Conservation (phyloP, 92 coral and sea anemone genomes). For the Siderastrea radians region DNA sequence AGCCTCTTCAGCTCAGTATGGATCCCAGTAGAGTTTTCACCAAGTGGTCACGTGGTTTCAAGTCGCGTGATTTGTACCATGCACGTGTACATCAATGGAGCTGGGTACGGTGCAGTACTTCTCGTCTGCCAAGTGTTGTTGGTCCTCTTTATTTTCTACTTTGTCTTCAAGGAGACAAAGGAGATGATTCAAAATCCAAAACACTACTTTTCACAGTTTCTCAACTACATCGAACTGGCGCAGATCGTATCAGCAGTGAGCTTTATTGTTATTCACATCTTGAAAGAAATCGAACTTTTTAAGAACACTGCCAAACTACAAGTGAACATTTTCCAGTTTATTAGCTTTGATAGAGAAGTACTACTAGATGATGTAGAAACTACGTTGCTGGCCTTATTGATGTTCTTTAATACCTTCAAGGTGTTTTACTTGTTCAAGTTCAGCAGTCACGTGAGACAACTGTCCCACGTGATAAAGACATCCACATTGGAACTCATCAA, state of each 20-base stretch:
- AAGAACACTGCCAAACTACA: constrained; percentile 23
- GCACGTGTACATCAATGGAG: constrained; percentile 55
- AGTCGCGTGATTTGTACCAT: constrained; percentile 42
- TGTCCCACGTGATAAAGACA: constrained; percentile 48
- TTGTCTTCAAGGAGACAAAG: constrained; percentile 21
- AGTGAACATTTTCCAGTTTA: constrained; percentile 45
- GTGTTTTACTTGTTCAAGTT: constrained; percentile 35
- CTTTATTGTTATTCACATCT: constrained; percentile 55
- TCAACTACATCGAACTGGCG: constrained; percentile 57
- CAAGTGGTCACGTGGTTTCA: constrained; percentile 47
- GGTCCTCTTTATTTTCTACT: constrained; percentile 56
- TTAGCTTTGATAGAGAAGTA: constrained; percentile 56
- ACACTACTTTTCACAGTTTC: constrained; percentile 45
- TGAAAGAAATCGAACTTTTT: constrained; percentile 51
- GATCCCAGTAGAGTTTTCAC: constrained; percentile 51
- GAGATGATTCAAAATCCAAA: constrained; percentile 23
- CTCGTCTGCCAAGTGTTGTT: constrained; percentile 59
- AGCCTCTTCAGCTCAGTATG: constrained; percentile 63
- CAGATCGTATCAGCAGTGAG: constrained; percentile 50
- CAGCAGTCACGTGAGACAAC: constrained; percentile 52
- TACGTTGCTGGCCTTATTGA: constrained; percentile 54
- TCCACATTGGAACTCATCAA: constrained; percentile 43
- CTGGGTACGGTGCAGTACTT: constrained; percentile 60
- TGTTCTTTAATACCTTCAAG: constrained; percentile 73
- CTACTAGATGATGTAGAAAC: constrained; percentile 47